These are phyloP conservation scores for Scaptodrosophila lebanonensis DNA, from an alignment of 1,140 invertebrate species.

Conservation along the genomic window DNA sequence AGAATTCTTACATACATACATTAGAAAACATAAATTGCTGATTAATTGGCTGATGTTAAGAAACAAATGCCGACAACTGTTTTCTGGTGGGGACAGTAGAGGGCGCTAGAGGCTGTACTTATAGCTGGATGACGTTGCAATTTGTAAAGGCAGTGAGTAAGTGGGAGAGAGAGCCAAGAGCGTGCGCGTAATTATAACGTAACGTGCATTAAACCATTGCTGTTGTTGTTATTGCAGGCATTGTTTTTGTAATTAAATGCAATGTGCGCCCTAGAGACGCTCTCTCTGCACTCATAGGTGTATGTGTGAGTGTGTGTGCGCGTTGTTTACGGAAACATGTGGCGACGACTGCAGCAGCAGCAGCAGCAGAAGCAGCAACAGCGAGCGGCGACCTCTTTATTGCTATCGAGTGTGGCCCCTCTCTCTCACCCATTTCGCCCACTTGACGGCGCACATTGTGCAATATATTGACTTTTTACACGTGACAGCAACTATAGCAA, in stretches of 20 bases:
- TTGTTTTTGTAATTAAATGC: constrained; percentile 31
- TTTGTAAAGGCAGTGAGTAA: background rate
- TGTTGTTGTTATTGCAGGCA: constrained; percentile 12
- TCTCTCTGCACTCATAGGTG: background rate
- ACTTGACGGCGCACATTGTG: constrained; percentile 69
- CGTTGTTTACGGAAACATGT: constrained; percentile 62
- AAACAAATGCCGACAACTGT: too few relatives aligned
- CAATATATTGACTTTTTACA: constrained; percentile 74
- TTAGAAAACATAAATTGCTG: too few relatives aligned
- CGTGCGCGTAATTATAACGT: constrained; percentile 58
- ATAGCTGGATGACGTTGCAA: background rate
- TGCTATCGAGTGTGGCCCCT: constrained; percentile 8
- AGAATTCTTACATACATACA: too few relatives aligned
- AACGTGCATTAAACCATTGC: constrained; percentile 38
- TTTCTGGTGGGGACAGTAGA: background rate
- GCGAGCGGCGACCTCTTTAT: constrained; percentile 69
- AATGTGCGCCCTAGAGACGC: constrained; percentile 20
- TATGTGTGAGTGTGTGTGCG: background rate
- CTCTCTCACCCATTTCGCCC: constrained; percentile 6
- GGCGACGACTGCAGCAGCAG: constrained; percentile 49
- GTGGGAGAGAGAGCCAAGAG: background rate
- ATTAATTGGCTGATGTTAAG: too few relatives aligned
- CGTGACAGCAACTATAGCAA: constrained; percentile 68
- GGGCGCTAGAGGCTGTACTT: background rate
- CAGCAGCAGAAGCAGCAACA: too few relatives aligned